Base-by-base conservation (phyloP, 2,888 invertebrate genomes). In the Caenorhabditis drosophilae region DNA sequence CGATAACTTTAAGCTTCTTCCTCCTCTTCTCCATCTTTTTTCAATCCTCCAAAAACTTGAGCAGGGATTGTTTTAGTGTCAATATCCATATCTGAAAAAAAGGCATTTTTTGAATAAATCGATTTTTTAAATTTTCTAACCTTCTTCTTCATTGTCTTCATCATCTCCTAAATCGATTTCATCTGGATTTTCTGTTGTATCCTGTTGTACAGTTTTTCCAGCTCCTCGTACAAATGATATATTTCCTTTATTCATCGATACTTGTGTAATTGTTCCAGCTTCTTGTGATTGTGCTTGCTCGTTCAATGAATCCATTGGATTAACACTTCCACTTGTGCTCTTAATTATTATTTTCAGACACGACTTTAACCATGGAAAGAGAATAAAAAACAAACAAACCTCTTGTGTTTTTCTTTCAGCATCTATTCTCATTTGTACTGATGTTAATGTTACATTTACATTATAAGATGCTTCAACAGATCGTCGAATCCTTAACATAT, bases 381-480 rank as follows among this genome's bases (percentile, higher is more conserved):
- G n/a, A n/a, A n/a, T n/a, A n/a, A n/a, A n/a, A 9, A 9, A 26
- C n/a, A 26, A 27, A 4, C 40, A 11, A 22, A 27, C 44, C 34
- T 67, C 67, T 12, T 56, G 49, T 26, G 67, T 57, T 20, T 67
- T 67, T n/a, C 67, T 25, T n/a, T 67, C 67, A 1, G 67, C 67
- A 50, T 58, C 68, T 26, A 57, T 92, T 77, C 95, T 87, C 91
- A 96, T 94, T 85, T 96, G 96, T 0, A 95, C 94, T 15, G 94
- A 92, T 94, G 97, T 96, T 91, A 95, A 96, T 84, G 97, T 97
- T n/a, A 90, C 88, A 83, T 97, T 95, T 1, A 96, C 97, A 84
- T 97, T 98, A 85, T 93, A 99, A 80, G 92, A 92, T 27, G 79
- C 78, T 56, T 66, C 56, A 2, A 73, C 92, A 82, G 94, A 94